phyloP scores from a whole-genome alignment of 2,888 invertebrate genomes.

The Pilophorus perplexus region DNA sequence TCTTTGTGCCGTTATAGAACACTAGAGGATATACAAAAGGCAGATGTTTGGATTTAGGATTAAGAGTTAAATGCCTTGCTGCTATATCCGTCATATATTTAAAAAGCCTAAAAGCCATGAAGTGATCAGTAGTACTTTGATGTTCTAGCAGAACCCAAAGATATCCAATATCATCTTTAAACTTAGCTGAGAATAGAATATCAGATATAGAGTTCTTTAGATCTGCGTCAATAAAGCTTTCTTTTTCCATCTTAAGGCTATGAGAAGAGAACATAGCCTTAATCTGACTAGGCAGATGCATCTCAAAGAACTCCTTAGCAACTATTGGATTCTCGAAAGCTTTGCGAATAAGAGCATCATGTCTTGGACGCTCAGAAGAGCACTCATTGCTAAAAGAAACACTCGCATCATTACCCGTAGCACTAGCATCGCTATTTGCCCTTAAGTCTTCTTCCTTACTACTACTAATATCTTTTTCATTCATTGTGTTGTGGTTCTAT shows the following conservation, averaged over 20 bases:
- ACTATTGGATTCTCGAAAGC: neutral
- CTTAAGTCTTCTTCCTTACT: neutral
- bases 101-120: conserved; percentile 5
- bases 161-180: neutral
- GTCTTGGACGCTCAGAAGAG: neutral
- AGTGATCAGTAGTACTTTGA: neutral
- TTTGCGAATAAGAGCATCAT: neutral
- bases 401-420: neutral
- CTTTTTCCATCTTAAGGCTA: neutral
- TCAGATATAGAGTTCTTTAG: neutral
- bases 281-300: neutral
- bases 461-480: neutral
- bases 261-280: neutral
- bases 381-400: neutral
- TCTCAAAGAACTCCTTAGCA: neutral
- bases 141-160: neutral
- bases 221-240: neutral
- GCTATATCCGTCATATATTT: neutral
- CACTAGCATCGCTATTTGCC: neutral
- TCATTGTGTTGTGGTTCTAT: neutral
- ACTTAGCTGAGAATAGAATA: neutral
- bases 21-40: neutral
- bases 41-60: neutral
- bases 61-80: neutral
- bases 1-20: neutral